Conservation (phyloP, 92 coral and sea anemone species). For the Actinernus sp. region DNA sequence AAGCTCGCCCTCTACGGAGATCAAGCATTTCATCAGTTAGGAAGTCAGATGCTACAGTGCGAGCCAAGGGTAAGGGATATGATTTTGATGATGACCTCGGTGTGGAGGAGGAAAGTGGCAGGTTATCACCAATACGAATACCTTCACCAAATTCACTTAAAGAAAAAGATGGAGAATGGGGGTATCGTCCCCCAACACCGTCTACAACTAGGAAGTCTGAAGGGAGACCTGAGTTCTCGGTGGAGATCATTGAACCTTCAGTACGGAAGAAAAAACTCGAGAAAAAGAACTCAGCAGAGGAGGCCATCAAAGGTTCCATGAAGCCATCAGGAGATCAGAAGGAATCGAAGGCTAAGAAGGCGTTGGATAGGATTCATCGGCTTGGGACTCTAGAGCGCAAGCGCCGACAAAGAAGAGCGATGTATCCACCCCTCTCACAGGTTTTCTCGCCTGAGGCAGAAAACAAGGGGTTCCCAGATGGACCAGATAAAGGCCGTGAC, state of each 20-base stretch:
- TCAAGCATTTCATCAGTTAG: slow-evolving; percentile 92
- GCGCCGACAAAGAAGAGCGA: slow-evolving; percentile 79
- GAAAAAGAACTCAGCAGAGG: slow-evolving; percentile 25
- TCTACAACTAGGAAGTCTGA: not conserved
- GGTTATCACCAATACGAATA: not conserved
- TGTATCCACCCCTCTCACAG: slow-evolving; percentile 95
- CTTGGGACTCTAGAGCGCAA: slow-evolving; percentile 78
- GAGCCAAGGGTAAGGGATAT: slow-evolving; percentile 72
- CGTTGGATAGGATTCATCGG: slow-evolving; percentile 40
- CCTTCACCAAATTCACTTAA: slow-evolving; percentile 1
- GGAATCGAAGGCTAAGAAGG: slow-evolving; percentile 14
- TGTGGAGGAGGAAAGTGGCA: slow-evolving; percentile 3
- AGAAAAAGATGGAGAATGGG: not conserved
- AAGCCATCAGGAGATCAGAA: slow-evolving; percentile 16
- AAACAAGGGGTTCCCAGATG: slow-evolving; percentile 11
- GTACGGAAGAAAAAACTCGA: slow-evolving; percentile 12
- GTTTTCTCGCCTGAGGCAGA: slow-evolving; percentile 78
- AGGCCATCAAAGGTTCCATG: slow-evolving; percentile 9
- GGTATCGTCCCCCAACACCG: slow-evolving; percentile 9
- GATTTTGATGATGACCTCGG: slow-evolving; percentile 50
- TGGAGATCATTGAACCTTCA: not conserved
- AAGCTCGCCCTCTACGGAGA: slow-evolving; percentile 78
- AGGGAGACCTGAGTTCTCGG: not conserved
- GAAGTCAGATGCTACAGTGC: slow-evolving; percentile 86
- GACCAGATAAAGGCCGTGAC: slow-evolving; percentile 11